Conservation (phyloP, 2,888 invertebrate species). For the Machimus rusticus region DNA sequence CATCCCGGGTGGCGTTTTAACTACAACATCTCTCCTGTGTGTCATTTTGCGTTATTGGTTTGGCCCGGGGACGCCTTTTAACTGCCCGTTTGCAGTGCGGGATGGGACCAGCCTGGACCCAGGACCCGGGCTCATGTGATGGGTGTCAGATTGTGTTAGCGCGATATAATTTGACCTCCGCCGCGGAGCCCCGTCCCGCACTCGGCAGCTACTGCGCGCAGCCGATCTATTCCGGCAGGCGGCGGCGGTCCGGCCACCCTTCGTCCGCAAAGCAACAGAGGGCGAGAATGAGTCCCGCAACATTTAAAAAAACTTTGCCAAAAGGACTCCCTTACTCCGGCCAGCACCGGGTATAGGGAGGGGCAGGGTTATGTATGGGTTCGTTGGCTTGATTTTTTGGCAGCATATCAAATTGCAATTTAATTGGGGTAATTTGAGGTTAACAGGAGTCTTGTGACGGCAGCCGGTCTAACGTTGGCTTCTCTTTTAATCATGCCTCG, state of each 20-base stretch:
- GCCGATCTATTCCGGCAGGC: neutral
- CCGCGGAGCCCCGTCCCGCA: neutral
- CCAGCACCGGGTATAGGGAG: neutral
- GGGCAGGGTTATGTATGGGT: conserved; percentile 20
- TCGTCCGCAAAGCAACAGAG: neutral
- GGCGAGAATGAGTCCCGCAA: neutral
- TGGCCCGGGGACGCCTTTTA: conserved; percentile 16
- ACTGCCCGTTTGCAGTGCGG: neutral
- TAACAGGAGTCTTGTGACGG: conserved; percentile 7
- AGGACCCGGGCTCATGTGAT: neutral
- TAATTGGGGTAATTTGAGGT: conserved; percentile 37
- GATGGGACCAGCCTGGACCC: neutral
- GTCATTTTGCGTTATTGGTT: conserved; percentile 34
- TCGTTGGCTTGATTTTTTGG: conserved; percentile 34
- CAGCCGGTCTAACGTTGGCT: neutral
- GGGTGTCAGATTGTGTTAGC: conserved; percentile 34
- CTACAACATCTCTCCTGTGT: conserved; percentile 4
- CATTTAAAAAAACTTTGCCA: conserved; percentile 15
- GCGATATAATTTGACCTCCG: conserved; percentile 29
- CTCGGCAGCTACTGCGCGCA: neutral
- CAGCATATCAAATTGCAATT: conserved; percentile 38
- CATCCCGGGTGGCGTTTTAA: conserved; percentile 2
- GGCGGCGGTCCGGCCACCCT: neutral
- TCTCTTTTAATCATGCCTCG: neutral
- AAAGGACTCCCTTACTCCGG: neutral